phyloP scores from a whole-genome alignment of 1,140 invertebrate genomes.

The Chlorops oryzae region DNA sequence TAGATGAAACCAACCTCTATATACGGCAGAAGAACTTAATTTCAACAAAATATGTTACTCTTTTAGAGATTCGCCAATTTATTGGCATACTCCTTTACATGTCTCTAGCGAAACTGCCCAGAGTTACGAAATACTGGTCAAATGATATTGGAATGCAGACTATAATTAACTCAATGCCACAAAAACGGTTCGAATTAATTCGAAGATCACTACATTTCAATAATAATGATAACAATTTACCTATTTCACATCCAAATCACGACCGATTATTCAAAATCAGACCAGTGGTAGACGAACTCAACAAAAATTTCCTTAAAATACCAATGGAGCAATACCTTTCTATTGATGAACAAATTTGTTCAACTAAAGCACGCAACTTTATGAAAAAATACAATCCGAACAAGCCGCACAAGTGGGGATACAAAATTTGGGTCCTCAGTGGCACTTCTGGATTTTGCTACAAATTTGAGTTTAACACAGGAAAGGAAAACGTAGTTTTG shows the following conservation, averaged over 20 bases:
- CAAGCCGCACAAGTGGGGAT: constrained; percentile 20
- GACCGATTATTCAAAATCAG: constrained; percentile 29
- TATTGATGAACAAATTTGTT: constrained; percentile 32
- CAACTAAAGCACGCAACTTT: constrained; percentile 26
- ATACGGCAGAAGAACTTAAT: too few species aligned
- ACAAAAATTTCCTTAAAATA: neutral
- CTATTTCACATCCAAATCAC: neutral
- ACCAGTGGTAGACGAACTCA: constrained; percentile 8
- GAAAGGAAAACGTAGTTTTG: neutral
- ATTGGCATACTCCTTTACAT: too few species aligned
- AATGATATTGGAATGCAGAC: neutral
- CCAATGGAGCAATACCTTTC: constrained; percentile 22
- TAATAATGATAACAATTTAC: neutral
- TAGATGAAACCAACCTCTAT: too few species aligned
- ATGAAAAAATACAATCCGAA: constrained; percentile 28
- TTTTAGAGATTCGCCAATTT: too few species aligned
- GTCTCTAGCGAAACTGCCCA: too few species aligned
- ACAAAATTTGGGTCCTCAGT: too few species aligned
- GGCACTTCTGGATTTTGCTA: too few species aligned
- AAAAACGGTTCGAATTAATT: neutral
- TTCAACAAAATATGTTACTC: too few species aligned
- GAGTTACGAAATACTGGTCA: neutral
- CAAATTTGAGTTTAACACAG: neutral
- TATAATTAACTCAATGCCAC: neutral
- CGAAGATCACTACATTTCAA: neutral